Evolutionary conservation across 2,888 invertebrate species (phyloP).

Genomic region (Argyresthia albistria): DNA sequence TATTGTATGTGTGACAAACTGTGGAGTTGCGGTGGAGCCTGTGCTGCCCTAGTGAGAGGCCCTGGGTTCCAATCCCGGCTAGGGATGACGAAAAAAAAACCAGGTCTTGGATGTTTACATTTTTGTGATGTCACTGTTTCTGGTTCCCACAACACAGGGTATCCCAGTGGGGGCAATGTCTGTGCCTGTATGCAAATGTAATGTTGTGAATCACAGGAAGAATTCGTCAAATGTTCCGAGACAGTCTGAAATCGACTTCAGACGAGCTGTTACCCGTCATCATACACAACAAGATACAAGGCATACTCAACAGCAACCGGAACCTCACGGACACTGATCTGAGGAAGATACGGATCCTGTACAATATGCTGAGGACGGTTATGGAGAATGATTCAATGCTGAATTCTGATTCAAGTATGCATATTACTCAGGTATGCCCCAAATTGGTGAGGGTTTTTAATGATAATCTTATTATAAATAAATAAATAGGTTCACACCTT

Average conservation of each 20-base stretch:
- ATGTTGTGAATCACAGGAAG: slow-evolving; percentile 31
- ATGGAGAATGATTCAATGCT: not conserved
- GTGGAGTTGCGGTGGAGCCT: not conserved
- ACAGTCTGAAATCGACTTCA: slow-evolving; percentile 38
- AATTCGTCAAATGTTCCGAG: slow-evolving; percentile 39
- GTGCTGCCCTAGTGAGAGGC: no score
- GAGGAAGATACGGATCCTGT: slow-evolving; percentile 44
- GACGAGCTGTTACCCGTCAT: slow-evolving; percentile 37
- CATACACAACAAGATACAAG: slow-evolving; percentile 42
- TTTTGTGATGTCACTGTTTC: no score
- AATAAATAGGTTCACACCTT: no score
- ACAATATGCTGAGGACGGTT: slow-evolving; percentile 48
- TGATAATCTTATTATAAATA: no score
- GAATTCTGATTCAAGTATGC: not conserved
- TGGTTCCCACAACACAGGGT: no score
- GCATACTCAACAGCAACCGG: slow-evolving; percentile 25
- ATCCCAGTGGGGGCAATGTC: no score
- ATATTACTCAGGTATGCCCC: no score
- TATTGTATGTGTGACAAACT: slow-evolving; percentile 3
- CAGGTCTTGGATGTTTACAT: no score
- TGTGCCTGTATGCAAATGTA: no score
- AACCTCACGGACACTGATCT: slow-evolving; percentile 36
- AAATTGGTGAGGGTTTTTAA: no score
- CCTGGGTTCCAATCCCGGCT: no score
- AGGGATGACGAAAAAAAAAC: no score